Percentiles rank a stretch among this genome's conserved stretches.
phyloP scores from a whole-genome alignment of 2,888 invertebrate genomes.

The Platycheirus rosarum region DNA sequence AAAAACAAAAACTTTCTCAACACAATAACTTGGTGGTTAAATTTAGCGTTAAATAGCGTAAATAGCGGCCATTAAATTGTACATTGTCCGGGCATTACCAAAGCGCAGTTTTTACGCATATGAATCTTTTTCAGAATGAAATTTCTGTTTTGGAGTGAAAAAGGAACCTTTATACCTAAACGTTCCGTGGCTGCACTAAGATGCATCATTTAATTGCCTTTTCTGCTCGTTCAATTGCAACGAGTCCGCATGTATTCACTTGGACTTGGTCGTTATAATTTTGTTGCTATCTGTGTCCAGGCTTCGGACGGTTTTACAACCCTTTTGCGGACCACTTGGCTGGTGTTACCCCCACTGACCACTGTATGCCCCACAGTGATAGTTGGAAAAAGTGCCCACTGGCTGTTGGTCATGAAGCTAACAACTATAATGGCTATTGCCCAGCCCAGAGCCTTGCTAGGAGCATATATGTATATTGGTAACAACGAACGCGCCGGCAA shows the following conservation, averaged over 20 bases:
- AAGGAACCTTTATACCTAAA: slow-evolving; percentile 13
- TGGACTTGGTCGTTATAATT: slow-evolving; percentile 30
- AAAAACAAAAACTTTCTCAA: slow-evolving; percentile 10
- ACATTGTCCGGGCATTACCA: slow-evolving; percentile 2
- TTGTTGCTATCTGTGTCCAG: slow-evolving; percentile 22
- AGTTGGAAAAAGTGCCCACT: slow-evolving; percentile 45
- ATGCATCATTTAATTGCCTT: slow-evolving; percentile 67
- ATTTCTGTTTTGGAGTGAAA: slow-evolving; percentile 22
- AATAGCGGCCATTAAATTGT: slow-evolving; percentile 14
- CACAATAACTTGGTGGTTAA: not conserved
- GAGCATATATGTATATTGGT: slow-evolving; percentile 29
- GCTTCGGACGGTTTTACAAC: slow-evolving; percentile 24
- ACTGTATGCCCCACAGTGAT: slow-evolving; percentile 2
- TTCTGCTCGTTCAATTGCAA: slow-evolving; percentile 60
- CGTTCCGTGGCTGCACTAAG: slow-evolving; percentile 38
- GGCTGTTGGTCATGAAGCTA: slow-evolving; percentile 63
- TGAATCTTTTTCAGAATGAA: not conserved
- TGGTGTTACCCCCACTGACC: slow-evolving; percentile 35
- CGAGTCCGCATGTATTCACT: slow-evolving; percentile 46
- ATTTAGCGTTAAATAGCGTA: not conserved
- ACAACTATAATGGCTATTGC: slow-evolving; percentile 61
- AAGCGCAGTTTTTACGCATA: slow-evolving; percentile 20
- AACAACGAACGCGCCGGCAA: slow-evolving; percentile 19
- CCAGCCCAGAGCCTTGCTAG: slow-evolving; percentile 26
- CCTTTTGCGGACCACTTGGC: slow-evolving; percentile 60